Base-by-base conservation (phyloP, 2,797 vertebrate species). In the Otolemur crassicaudatus region DNA sequence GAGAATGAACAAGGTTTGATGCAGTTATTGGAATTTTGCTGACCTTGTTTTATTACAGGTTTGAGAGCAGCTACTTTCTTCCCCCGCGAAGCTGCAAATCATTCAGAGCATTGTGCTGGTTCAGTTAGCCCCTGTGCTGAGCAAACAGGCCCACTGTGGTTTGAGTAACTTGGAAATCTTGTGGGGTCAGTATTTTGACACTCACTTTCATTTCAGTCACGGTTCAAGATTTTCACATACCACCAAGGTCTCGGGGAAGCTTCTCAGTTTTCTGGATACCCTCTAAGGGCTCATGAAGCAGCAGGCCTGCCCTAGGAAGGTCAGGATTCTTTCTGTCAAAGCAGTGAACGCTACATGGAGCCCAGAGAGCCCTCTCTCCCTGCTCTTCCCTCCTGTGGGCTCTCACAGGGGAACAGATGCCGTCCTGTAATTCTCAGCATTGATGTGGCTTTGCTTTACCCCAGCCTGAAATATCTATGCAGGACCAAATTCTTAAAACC, bases 401-500 rank as follows among this genome's bases (percentile, higher is more conserved):
- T 96, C 87, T 85, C 87, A 46, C 37, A 25, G 95, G 12, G 43
- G 72, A 81, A 61, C 93, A 96, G 91, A 95, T 92, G 92, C 90
- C 70, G 65, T 73, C 92, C 29, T 40, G 3, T 40, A 85, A 81
- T 40, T 76, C 81, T 11, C 84, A 83, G 89, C 79, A 10, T 67
- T 16, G 3, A 56, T 70, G 87, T 25, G 3, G 43, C 53, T 31
- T 61, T 80, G 25, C 77, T 72, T 3, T 67, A 22, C 40, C 91
- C 29, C 34, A 20, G 63, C 82, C 63, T 1, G 5, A 88, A 88
- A 88, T 37, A 58, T 81, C 73, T 37, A 40, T 87, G 75, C 83
- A 69, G 82, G 65, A 84, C 49, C 67, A 76, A 85, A 97, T 97
- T 98, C 94, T 96, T 97, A 73, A 96, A 96, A 69, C 87, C 89